Evolutionary conservation across 2,113 vertebrate species (phyloP), one percentile per base, ranked within the genome.

Genomic region (Aspidoscelis tigris): DNA sequence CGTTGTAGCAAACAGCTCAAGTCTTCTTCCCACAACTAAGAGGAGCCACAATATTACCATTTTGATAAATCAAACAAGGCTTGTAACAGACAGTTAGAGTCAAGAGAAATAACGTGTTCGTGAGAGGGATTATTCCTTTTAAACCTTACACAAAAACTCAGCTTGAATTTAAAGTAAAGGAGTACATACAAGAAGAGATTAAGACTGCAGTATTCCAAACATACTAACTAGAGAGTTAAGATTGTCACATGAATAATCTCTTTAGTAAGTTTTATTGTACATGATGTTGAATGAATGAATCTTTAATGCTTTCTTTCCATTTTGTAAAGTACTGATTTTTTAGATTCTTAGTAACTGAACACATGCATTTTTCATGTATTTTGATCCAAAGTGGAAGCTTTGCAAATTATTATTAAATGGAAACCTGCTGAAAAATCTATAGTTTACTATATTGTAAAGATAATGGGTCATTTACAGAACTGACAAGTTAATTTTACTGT

Each of bases 401-500:
- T 70, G 41, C 41, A 47, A 26, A 50, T 53, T 3, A 24, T 78
- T 7, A 78, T 41, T 65, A 61, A 18, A 43, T 43, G 6, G 11
- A 73, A 26, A 73, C 69, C n/a, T 58, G 7, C 68, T n/a, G 24
- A 33, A 7, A 58, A 16, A 26, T 2, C 39, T 33, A 43, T 61
- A 69, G 65, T 72, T 72, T 58, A 20, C 85, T 88, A 26, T 78
- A 68, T 33, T 87, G 26, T 72, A 82, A 5, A 33, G n/a, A 21
- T 85, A 85, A 75, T 70, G 26, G 66, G 88, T 53, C 74, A 20
- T 82, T 93, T 44, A 18, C 11, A 70, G 74, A 55, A 90, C 88
- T 72, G 74, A 64, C 86, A 84, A 88, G 84, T 3, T 93, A 16
- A 88, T 88, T 93, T 92, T 80, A 91, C 72, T 86, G n/a, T 93